phyloP scores from a whole-genome alignment of 2,797 vertebrate genomes.

The Acanthiza pusilla region DNA sequence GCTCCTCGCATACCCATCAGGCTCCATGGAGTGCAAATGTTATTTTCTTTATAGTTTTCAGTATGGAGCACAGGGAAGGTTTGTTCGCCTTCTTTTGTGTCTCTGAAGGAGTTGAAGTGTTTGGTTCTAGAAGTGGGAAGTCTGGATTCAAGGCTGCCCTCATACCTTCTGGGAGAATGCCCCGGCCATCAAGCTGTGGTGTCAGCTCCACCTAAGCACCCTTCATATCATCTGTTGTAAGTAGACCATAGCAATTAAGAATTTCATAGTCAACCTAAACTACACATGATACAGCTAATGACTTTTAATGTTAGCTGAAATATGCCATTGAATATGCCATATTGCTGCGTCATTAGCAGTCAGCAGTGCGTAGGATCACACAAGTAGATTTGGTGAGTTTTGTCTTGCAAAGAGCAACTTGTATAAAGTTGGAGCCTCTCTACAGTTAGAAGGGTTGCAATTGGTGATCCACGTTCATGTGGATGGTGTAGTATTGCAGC shows the following conservation, averaged over 20 bases:
- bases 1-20: not conserved
- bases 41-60: not conserved
- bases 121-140: not conserved
- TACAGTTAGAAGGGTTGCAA: not conserved
- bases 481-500: not conserved
- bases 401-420: not conserved
- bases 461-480: rapidly evolving
- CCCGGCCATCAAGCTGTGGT: not conserved
- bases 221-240: not conserved
- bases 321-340: rapidly evolving
- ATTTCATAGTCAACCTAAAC: not conserved
- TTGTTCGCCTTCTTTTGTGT: not conserved
- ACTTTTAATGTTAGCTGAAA: not conserved
- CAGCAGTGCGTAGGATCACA: not conserved
- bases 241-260: not conserved
- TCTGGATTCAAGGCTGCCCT: not conserved
- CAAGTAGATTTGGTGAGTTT: not conserved
- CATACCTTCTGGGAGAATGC: not conserved
- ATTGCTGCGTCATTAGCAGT: not conserved
- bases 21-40: not conserved
- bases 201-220: not conserved
- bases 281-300: not conserved
- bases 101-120: not conserved
- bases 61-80: not conserved
- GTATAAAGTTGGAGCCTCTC: not conserved